phyloP scores from a whole-genome alignment of 2,797 vertebrate species.

The Holocentrus rufus region DNA sequence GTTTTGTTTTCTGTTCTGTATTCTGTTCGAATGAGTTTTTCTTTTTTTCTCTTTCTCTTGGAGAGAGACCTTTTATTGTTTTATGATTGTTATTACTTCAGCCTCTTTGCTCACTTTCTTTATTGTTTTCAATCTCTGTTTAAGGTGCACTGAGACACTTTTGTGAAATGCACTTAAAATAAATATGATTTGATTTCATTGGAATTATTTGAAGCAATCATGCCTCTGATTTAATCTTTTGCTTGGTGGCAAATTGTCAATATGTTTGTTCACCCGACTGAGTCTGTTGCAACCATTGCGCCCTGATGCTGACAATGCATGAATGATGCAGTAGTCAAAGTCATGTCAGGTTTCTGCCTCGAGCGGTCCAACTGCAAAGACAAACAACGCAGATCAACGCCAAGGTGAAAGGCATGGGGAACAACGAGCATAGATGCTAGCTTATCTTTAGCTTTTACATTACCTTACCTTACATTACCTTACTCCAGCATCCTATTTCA shows the following conservation, averaged over 20 bases:
- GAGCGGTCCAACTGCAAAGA: conserved; percentile 60
- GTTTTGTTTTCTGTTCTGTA: not conserved
- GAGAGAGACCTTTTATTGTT: not conserved
- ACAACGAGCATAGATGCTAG: conserved; percentile 3
- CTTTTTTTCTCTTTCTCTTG: not conserved
- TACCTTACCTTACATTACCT: no score
- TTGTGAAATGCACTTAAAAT: conserved; percentile 37
- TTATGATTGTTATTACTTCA: conserved; percentile 21
- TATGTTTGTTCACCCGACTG: conserved; percentile 72
- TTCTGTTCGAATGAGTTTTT: not conserved
- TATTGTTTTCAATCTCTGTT: conserved; percentile 13
- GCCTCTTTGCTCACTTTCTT: not conserved
- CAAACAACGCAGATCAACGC: conserved; percentile 46
- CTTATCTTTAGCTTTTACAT: not conserved
- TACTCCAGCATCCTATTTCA: not conserved
- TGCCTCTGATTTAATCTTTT: conserved; percentile 76
- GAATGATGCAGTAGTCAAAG: conserved; percentile 78
- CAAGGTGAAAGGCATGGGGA: conserved; percentile 42
- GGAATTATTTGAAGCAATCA: conserved; percentile 32
- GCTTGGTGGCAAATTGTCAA: conserved; percentile 63
- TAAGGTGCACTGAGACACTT: not conserved
- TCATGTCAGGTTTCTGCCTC: conserved; percentile 70
- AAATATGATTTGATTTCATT: conserved; percentile 37
- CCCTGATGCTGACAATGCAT: conserved; percentile 76
- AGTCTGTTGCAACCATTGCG: conserved; percentile 65